Conservation (phyloP, 23 tunicate genomes). For the Botrylloides violaceus region DNA sequence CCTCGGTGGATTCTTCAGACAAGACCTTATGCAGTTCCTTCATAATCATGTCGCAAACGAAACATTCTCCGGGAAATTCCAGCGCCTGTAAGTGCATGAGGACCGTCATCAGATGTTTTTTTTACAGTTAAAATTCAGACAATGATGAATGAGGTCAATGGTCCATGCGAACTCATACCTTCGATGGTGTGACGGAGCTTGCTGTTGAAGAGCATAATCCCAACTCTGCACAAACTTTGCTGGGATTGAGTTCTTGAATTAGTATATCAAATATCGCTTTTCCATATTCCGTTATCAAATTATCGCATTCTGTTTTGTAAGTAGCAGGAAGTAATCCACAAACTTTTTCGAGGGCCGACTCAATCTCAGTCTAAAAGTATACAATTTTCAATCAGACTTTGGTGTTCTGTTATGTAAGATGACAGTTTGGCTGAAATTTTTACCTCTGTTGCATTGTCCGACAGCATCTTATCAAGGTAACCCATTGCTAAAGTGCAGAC, state of each 20-base stretch:
- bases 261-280: conserved; percentile 33
- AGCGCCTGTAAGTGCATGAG: no score
- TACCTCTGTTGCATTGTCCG: conserved; percentile 50
- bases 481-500: conserved; percentile 26
- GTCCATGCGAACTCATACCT: no score
- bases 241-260: conserved; percentile 1
- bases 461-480: conserved; percentile 37
- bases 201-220: conserved; percentile 41
- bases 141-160: no score
- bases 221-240: conserved; percentile 10
- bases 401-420: neutral
- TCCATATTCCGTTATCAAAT: conserved; percentile 18
- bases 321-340: neutral
- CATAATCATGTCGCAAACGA: conserved; percentile 11
- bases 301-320: neutral
- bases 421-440: neutral
- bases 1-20: conserved; percentile 27
- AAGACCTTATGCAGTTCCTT: conserved; percentile 11
- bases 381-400: no score
- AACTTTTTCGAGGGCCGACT: conserved; percentile 1
- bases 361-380: conserved; percentile 11
- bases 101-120: no score
- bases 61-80: conserved; percentile 2
- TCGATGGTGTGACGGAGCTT: no score
- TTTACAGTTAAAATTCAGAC: no score